Percentiles rank a stretch among this genome's conserved stretches.
phyloP scores from a whole-genome alignment of 37 sponge, comb jelly and placozoan genomes.

The Halichondria panicea region DNA sequence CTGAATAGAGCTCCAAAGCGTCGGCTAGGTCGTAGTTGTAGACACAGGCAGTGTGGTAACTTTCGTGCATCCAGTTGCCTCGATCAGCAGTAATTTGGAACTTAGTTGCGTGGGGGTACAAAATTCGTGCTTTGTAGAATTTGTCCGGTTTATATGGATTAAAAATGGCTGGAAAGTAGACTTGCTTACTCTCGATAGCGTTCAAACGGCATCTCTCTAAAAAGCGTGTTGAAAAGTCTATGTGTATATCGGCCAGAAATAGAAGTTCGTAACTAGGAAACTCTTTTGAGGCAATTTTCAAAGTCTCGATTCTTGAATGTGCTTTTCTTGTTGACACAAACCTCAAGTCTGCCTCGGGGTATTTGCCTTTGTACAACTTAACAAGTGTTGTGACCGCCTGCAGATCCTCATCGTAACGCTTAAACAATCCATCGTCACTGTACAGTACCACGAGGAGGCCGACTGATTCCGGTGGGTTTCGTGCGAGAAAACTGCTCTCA shows the following conservation, averaged over 20 bases:
- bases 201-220: slow-evolving; percentile 52
- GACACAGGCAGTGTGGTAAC: slow-evolving; percentile 28
- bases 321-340: slow-evolving; percentile 10
- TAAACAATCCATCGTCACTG: slow-evolving; percentile 13
- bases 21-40: slow-evolving; percentile 47
- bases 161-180: slow-evolving; percentile 48
- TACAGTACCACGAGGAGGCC: slow-evolving; percentile 40
- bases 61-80: slow-evolving; percentile 51
- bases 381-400: slow-evolving; percentile 29
- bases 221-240: slow-evolving; percentile 52
- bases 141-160: slow-evolving; percentile 45
- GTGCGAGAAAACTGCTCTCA: slow-evolving; percentile 53
- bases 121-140: slow-evolving; percentile 35
- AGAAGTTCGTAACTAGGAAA: slow-evolving; percentile 38
- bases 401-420: slow-evolving; percentile 17
- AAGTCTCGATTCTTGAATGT: slow-evolving; percentile 10
- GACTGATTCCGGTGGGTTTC: slow-evolving; percentile 35
- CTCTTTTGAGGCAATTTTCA: slow-evolving; percentile 44
- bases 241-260: slow-evolving; percentile 55
- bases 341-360: slow-evolving; percentile 44
- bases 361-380: slow-evolving; percentile 59
- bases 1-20: no score
- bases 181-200: slow-evolving; percentile 21
- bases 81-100: slow-evolving; percentile 24
- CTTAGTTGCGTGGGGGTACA: slow-evolving; percentile 28